Base-by-base conservation (phyloP, 2,113 vertebrate genomes). In the Plestiodon gilberti region DNA sequence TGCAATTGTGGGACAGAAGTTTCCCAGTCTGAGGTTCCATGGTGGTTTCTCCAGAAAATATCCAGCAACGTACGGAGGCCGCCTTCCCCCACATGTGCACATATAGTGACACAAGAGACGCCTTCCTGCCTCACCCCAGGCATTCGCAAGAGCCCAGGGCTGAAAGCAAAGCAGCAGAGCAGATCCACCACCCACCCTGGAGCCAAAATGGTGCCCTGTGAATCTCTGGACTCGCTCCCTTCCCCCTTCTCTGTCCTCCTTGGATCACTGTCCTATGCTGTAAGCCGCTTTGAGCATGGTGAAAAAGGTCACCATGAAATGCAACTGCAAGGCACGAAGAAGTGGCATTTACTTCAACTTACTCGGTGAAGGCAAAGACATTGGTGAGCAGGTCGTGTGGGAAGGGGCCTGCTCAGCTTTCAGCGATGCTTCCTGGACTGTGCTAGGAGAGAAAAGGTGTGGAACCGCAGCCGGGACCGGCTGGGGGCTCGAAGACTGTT, bases 381-480 rank as follows among this genome's bases (percentile, higher is more conserved):
- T 95, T 84, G 96, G 96, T 82, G 95, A 96, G 85, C 96, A 95
- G 89, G 89, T 92, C 75, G 96, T 94, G 64, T 96, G 96, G 81
- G 93, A 93, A 3, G 94, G 75, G 84, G 92, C 91, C 35, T 97
- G 96, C 94, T 98, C 98, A 79, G 97, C 95, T 95, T 98, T 98
- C 90, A 97, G 97, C 89, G 97, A 89, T 30, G 95, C 83, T 64
- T 97, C 96, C 67, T 93, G 94, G 71, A 87, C 89, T 25, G 95
- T 38, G 73, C 93, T 92, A n/a, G 96, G 86, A 88, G 96, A 94
- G 85, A 97, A 97, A 89, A 97, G 94, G 77, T 92, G 96, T 20
- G 97, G 91, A 71, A 95, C 86, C 1, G 95, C 86, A 88, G 95
- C 90, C 78, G 94, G 93, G 64, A 82, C 69, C 1, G 93, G 90